Base-by-base conservation (phyloP, 1,140 invertebrate species). In the Drosophila mojavensis region DNA sequence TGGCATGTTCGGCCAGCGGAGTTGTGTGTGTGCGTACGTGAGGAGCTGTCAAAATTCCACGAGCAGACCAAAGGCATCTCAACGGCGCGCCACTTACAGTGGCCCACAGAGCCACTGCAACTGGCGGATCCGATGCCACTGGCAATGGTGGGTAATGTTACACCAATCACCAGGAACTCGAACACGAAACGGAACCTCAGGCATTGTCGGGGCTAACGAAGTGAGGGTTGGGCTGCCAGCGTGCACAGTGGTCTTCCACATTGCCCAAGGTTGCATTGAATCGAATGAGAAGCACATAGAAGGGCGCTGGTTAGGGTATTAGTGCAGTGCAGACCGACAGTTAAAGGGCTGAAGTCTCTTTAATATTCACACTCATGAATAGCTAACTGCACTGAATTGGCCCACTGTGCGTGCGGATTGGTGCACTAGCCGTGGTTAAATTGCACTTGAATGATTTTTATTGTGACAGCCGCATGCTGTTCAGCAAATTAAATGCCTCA, bases 371-470 rank as follows among this genome's bases (percentile, higher is more conserved):
- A 33, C 0, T 33, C 33, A 33, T 33, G 2, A 33, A 33, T 33
- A 9, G 2, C 33, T 10, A 9, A 9, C 33, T 17, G 17, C 17
- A 17, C 17, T 33, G 33, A 33, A 33, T 47, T 41, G 13, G 28
- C 15, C 58, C 58, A 60, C 39, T 13, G 48, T 71, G 68, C 68
- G 33, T 24, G 51, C 63, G 75, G 26, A 30, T 61, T 64, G 56
- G 39, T 55, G 67, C 59, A 55, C 36, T 56, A 43, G 53, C 45
- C 15, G 51, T 71, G 65, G 70, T 63, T 51, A 58, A 54, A 82
- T 61, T 82, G 82, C 82, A 88, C 79, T 86, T 79, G 83, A 88
- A 47, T 88, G 82, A 88, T 86, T 86, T 85, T 85, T 86, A 86
- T 86, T 88, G 82, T 86, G 82, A 86, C 82, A 86, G 74, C 79